These are phyloP conservation scores for Sabellastarte sp. DNA, from an alignment of 2,888 invertebrate species.

Conservation along the genomic window DNA sequence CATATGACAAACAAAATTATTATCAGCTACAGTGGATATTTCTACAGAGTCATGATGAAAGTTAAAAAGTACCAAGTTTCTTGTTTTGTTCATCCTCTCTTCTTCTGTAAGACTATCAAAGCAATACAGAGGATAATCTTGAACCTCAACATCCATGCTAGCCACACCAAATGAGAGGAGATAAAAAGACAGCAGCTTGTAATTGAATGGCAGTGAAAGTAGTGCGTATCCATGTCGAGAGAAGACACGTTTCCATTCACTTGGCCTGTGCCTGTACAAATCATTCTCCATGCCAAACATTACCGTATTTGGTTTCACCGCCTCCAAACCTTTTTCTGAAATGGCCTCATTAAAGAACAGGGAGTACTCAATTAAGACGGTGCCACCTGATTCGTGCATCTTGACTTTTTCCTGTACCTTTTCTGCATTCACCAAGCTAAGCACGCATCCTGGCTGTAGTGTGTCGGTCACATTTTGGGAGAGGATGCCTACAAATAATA, in stretches of 20 bases:
- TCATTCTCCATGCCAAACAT: too few relatives aligned
- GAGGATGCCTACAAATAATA: too few relatives aligned
- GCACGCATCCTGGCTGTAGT: too few relatives aligned
- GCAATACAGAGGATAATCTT: slow-evolving; percentile 40
- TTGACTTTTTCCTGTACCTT: too few relatives aligned
- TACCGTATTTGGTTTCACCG: too few relatives aligned
- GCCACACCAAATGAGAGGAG: slow-evolving; percentile 48
- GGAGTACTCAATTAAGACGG: too few relatives aligned
- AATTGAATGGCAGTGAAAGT: slow-evolving; percentile 46
- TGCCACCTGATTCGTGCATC: too few relatives aligned
- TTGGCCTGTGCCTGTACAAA: too few relatives aligned
- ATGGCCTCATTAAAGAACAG: too few relatives aligned
- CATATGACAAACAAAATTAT: slow-evolving; percentile 2
- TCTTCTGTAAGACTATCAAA: slow-evolving; percentile 29
- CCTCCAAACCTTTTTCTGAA: too few relatives aligned
- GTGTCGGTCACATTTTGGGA: too few relatives aligned
- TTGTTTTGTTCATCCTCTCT: not conserved
- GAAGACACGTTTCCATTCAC: slow-evolving; percentile 35
- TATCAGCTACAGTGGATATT: not conserved
- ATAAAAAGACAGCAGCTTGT: slow-evolving; percentile 44
- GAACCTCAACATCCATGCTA: slow-evolving; percentile 31
- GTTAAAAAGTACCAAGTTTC: not conserved
- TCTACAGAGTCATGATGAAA: not conserved
- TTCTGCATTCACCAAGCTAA: too few relatives aligned
- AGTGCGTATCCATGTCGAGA: slow-evolving; percentile 46